A percentile compares a stretch with the other conserved stretches of the same genome.
These are phyloP conservation scores for Drosophila fuyamai DNA, from an alignment of 1,140 invertebrate genomes.

Conservation along the genomic window DNA sequence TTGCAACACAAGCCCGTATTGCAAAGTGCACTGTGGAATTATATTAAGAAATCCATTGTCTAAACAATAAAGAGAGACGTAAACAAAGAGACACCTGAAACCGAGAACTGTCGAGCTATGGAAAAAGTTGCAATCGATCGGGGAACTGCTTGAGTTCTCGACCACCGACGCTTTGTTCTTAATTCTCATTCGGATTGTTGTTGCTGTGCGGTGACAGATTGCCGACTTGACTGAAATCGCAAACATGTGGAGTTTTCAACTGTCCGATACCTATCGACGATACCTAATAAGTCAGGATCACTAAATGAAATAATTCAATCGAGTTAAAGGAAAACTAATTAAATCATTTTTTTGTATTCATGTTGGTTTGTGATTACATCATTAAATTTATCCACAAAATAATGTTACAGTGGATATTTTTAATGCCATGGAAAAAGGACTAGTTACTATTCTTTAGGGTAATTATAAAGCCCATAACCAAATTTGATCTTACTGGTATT, in stretches of 20 bases:
- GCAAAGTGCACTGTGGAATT: slow-evolving; percentile 1
- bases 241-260: neutral
- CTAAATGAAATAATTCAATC: neutral
- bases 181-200: slow-evolving; percentile 15
- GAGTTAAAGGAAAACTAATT: neutral
- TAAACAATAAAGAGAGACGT: slow-evolving; percentile 11
- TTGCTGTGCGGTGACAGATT: slow-evolving; percentile 35
- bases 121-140: slow-evolving; percentile 44
- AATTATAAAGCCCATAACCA: neutral
- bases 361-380: neutral
- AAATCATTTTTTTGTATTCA: neutral
- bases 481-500: neutral
- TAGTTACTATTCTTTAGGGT: too few relatives aligned
- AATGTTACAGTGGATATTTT: too few relatives aligned
- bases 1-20: slow-evolving; percentile 1
- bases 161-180: slow-evolving; percentile 21
- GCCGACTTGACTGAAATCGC: slow-evolving; percentile 11
- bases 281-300: slow-evolving; percentile 11
- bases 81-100: slow-evolving; percentile 21
- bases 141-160: neutral
- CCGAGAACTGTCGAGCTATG: slow-evolving; percentile 8
- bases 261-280: neutral
- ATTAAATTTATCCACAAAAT: too few relatives aligned
- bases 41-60: slow-evolving; percentile 15
- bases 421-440: too few relatives aligned